phyloP scores from a whole-genome alignment of 2,888 invertebrate genomes.

The Pandemis corylana region DNA sequence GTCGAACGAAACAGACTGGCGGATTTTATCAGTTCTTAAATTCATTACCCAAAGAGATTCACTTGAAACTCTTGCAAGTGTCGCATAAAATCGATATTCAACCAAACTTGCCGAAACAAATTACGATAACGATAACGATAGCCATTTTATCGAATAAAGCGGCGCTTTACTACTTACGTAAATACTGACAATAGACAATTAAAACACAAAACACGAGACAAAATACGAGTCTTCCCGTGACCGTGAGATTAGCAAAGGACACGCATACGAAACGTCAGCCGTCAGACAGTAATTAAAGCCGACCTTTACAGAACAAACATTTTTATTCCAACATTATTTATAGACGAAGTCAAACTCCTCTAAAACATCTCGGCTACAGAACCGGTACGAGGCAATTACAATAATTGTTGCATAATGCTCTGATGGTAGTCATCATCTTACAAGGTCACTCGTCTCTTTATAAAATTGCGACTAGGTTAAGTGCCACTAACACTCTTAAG shows the following conservation, averaged over 20 bases:
- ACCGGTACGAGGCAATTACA: not conserved
- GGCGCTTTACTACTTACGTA: not conserved
- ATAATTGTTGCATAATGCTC: not conserved
- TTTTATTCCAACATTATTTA: not conserved
- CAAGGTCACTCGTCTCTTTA: not conserved
- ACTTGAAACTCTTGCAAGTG: too few relatives aligned
- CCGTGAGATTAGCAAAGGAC: not conserved
- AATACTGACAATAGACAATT: too few relatives aligned
- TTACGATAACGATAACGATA: too few relatives aligned
- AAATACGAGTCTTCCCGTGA: not conserved
- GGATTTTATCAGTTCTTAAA: too few relatives aligned
- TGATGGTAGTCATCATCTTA: not conserved
- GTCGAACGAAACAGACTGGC: too few relatives aligned
- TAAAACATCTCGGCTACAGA: not conserved
- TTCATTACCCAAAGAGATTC: too few relatives aligned
- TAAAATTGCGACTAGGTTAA: not conserved
- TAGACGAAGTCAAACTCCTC: not conserved
- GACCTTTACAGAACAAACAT: not conserved
- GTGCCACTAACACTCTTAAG: too few relatives aligned
- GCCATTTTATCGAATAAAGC: not conserved
- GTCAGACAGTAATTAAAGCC: not conserved
- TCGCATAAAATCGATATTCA: too few relatives aligned
- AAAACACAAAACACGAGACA: not conserved
- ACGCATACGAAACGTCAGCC: not conserved
- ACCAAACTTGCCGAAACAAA: too few relatives aligned